phyloP scores from a whole-genome alignment of 2,797 vertebrate species.

The Poeciliopsis gracilis region DNA sequence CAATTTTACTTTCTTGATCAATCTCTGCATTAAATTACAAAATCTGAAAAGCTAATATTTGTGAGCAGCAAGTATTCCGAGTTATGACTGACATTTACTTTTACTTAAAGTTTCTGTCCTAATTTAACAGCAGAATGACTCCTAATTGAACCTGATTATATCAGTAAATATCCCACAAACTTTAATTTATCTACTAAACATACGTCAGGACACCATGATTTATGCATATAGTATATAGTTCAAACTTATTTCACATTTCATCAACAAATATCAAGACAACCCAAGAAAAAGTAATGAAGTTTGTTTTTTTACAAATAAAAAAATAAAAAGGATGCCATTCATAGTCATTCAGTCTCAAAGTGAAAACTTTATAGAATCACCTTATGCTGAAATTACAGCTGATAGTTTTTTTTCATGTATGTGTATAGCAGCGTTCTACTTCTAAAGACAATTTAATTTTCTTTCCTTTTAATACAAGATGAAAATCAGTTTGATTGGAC shows the following conservation, averaged over 20 bases:
- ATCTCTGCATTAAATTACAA: background rate
- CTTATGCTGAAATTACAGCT: background rate
- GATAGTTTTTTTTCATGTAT: background rate
- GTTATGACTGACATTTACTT: background rate
- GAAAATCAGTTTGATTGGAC: background rate
- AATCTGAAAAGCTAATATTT: background rate
- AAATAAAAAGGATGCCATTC: background rate
- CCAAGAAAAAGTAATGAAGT: background rate
- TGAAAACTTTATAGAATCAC: background rate
- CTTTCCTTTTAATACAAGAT: background rate
- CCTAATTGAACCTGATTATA: background rate
- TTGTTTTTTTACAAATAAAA: background rate
- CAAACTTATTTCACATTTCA: background rate
- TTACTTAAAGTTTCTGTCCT: background rate
- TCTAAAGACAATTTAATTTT: background rate
- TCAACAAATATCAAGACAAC: background rate
- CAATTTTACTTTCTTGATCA: background rate
- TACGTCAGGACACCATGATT: background rate
- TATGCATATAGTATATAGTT: background rate
- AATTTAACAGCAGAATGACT: background rate
- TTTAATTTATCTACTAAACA: background rate
- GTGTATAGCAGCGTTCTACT: background rate
- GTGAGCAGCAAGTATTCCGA: background rate
- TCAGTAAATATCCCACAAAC: background rate
- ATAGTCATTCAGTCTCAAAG: background rate